These are phyloP conservation scores for Aelia acuminata DNA, from an alignment of 2,888 invertebrate genomes.

Conservation along the genomic window DNA sequence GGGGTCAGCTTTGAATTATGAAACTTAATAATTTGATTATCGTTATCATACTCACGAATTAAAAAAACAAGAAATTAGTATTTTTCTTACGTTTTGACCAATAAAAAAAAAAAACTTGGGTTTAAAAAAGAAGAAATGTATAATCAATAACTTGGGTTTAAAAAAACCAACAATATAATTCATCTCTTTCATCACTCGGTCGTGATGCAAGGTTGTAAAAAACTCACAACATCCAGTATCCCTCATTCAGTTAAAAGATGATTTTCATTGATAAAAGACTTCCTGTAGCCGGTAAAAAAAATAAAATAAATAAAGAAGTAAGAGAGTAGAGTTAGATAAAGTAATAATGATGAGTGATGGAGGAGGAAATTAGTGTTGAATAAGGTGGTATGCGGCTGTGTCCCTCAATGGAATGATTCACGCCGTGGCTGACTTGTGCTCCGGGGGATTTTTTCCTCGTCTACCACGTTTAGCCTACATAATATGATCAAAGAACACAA, in stretches of 20 bases:
- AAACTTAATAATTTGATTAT: too few species aligned
- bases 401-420: constrained; percentile 48
- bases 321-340: constrained; percentile 22
- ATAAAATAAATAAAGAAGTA: too few species aligned
- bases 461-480: constrained; percentile 37
- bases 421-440: not conserved
- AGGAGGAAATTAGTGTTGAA: constrained; percentile 39
- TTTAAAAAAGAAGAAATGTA: too few species aligned
- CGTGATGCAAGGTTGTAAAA: constrained; percentile 14
- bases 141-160: too few species aligned
- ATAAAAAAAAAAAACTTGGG: too few species aligned
- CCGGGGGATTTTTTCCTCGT: not conserved
- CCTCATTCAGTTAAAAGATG: constrained; percentile 41
- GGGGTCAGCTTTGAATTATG: too few species aligned
- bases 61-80: too few species aligned
- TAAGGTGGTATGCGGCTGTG: constrained; percentile 42
- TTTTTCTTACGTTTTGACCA: too few species aligned
- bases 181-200: not conserved
- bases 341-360: constrained; percentile 48
- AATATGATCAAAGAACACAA: constrained; percentile 25
- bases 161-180: not conserved
- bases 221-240: constrained; percentile 16
- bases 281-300: constrained; percentile 9
- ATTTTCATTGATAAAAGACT: constrained; percentile 49
- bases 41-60: too few species aligned